phyloP scores from a whole-genome alignment of 2,888 invertebrate species.

The Neoaliturus tenellus region DNA sequence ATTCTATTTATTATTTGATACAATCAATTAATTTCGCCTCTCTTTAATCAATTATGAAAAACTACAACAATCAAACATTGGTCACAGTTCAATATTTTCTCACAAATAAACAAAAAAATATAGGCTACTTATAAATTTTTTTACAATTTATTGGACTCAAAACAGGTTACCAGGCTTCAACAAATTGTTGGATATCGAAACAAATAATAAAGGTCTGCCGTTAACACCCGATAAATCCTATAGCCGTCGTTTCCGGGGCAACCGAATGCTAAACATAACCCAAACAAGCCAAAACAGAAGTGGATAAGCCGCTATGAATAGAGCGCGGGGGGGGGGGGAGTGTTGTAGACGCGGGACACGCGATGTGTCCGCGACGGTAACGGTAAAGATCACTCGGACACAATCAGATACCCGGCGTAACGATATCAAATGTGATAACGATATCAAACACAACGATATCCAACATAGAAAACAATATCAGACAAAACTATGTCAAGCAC shows the following conservation, averaged over 20 bases:
- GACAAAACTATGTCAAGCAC: not conserved
- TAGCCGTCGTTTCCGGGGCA: not conserved
- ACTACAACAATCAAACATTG: not conserved
- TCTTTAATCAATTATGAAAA: not conserved
- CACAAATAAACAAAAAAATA: not conserved
- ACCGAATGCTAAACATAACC: not conserved
- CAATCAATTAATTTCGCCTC: not conserved
- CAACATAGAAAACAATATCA: too few relatives aligned
- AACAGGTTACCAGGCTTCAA: too few relatives aligned
- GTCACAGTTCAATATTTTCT: not conserved
- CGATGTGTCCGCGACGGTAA: not conserved
- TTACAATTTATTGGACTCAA: too few relatives aligned
- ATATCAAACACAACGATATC: too few relatives aligned
- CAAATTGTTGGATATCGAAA: too few relatives aligned
- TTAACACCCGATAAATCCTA: not conserved
- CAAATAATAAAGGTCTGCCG: too few relatives aligned
- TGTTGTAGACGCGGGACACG: not conserved
- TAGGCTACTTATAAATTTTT: not conserved
- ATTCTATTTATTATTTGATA: too few relatives aligned
- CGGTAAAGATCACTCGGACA: too few relatives aligned
- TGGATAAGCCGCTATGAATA: conserved; percentile 5
- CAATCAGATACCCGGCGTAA: too few relatives aligned
- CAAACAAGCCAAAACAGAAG: conserved; percentile 15
- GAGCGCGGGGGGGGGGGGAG: not conserved
- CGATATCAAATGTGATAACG: not conserved